Base-by-base conservation (phyloP, 1,140 invertebrate genomes). In the Steinernema feltiae region DNA sequence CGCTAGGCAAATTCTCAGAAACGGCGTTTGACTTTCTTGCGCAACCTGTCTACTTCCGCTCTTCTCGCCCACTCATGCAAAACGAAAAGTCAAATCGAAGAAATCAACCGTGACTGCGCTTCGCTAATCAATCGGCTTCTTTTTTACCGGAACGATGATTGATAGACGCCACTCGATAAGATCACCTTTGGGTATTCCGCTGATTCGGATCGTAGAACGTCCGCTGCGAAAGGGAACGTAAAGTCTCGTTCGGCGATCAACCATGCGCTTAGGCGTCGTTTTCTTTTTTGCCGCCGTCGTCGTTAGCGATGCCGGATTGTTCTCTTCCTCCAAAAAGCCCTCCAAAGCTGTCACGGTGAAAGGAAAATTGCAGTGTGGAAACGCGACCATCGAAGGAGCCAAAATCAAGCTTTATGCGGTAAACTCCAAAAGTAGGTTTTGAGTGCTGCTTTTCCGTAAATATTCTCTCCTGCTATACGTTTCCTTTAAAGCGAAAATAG, bases 321-420 rank as follows among this genome's bases (percentile, higher is more conserved):
- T 63, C 53, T 63, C 53, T 27, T 63, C 53, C 41, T 12, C 7
- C 15, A 12, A 63, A 27, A 63, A 63, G 53, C 53, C 53, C 15
- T 63, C 53, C 12, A 63, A 63, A 21, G 53, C 53, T 27, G 24
- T 63, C 15, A 63, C 53, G 53, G 53, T 63, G 53, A 63, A 63
- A 27, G 53, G 53, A 63, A 63, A 63, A 27, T 27, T 63, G 53
- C 15, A 15, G 53, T 63, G 53, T 63, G 53, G 53, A 15, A 63
- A 63, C 24, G 53, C 15, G 24, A 63, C 53, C 15, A 21, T 63
- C 53, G 15, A 63, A 63, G 53, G 53, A 17, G 53, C 53, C 2
- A 63, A 63, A 27, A 63, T 63, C 15, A 63, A 63, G 53, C 12
- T 63, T 7, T 63, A 17, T 27, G 53, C 53, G 7, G 53, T 63